Conservation (phyloP, 2,888 invertebrate species). For the Pristionchus entomophagus region DNA sequence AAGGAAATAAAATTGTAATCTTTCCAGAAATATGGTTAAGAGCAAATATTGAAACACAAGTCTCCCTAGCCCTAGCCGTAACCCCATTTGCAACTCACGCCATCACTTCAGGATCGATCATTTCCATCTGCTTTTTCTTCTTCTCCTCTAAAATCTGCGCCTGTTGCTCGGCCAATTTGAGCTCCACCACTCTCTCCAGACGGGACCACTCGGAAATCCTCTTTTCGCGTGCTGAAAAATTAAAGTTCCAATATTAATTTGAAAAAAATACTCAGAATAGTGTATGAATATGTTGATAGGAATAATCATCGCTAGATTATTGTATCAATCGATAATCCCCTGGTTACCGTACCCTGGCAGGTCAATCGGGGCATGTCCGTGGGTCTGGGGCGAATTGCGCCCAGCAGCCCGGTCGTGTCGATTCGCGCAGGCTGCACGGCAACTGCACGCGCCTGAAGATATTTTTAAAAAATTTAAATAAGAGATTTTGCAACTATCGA, state of each 20-base stretch:
- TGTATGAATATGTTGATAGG: neutral
- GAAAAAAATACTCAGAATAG: neutral
- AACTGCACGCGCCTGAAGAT: neutral
- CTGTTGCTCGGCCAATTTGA: neutral
- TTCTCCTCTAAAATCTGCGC: neutral
- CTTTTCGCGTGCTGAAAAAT: neutral
- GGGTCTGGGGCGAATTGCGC: neutral
- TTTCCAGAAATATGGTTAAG: no score
- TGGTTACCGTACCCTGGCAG: neutral
- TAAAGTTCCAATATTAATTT: neutral
- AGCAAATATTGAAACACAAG: no score
- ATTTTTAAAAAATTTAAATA: no score
- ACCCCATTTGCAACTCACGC: no score
- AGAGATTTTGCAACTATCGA: no score
- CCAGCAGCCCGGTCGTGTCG: neutral
- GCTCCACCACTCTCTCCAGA: neutral
- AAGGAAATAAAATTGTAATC: no score
- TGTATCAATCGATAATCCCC: neutral
- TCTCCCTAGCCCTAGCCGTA: no score
- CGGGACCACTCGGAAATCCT: constrained; percentile 9
- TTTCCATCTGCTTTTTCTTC: neutral
- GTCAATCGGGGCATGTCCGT: neutral
- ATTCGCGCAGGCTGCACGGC: neutral
- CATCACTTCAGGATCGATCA: neutral
- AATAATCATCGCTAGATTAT: neutral